phyloP scores from a whole-genome alignment of 2,113 vertebrate genomes.

The Lophura nycthemera region DNA sequence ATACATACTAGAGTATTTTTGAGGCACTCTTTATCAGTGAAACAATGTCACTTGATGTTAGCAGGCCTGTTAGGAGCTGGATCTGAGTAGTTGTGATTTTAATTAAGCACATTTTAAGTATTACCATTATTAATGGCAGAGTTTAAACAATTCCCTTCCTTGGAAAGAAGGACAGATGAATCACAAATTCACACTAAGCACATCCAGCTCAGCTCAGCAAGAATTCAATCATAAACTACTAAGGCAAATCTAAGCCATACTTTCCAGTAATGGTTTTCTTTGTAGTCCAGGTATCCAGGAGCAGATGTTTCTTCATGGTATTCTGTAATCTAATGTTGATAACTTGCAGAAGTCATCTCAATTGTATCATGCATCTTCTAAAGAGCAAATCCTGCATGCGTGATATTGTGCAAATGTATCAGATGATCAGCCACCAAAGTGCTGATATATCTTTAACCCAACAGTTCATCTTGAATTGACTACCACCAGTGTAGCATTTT shows the following conservation, averaged over 20 bases:
- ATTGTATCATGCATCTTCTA: background rate
- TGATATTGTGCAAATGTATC: background rate
- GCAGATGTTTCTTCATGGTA: background rate
- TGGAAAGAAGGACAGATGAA: background rate
- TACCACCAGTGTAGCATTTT: background rate
- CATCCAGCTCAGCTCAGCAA: background rate
- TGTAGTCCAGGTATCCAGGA: background rate
- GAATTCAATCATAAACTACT: background rate
- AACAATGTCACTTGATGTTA: background rate
- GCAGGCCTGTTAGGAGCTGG: background rate
- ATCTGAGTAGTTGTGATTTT: slow-evolving; percentile 16
- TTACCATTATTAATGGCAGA: background rate
- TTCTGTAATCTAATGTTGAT: background rate
- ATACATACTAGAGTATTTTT: background rate
- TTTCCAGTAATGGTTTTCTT: background rate
- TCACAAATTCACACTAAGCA: background rate
- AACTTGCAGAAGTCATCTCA: background rate
- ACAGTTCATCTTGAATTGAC: background rate
- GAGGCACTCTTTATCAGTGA: background rate
- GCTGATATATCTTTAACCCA: background rate
- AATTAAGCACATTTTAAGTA: background rate
- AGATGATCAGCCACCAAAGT: background rate
- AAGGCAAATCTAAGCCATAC: background rate
- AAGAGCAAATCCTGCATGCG: background rate
- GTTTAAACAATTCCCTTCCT: background rate